These are phyloP conservation scores for Hydractinia echinata DNA, from an alignment of 30 jellyfish, hydroid and myxozoan species.

Conservation along the genomic window DNA sequence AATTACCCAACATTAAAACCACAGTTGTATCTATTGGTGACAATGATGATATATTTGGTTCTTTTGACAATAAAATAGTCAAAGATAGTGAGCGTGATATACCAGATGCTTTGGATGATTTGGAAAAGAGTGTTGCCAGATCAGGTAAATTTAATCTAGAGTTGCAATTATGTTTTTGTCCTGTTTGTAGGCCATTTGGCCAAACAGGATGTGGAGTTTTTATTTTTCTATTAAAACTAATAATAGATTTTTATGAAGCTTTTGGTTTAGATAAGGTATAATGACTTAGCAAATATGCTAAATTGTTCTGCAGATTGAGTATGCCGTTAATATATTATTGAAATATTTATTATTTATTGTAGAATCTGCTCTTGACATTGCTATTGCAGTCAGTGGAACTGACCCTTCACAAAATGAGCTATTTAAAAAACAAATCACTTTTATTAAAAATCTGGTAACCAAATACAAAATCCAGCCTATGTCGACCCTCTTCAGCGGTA, in stretches of 20 bases:
- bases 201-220: no score
- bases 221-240: no score
- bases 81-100: not conserved
- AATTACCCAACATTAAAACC: conserved; percentile 4
- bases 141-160: no score
- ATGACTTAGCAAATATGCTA: no score
- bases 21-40: conserved; percentile 20
- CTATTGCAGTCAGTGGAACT: conserved; percentile 8
- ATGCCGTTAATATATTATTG: no score
- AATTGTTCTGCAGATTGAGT: no score
- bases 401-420: not conserved
- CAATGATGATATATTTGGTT: not conserved
- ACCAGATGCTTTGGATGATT: no score
- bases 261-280: no score
- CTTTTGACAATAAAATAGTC: not conserved
- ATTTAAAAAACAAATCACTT: conserved; percentile 42
- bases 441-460: conserved; percentile 19
- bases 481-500: conserved; percentile 35
- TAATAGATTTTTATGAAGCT: no score
- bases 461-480: conserved; percentile 28
- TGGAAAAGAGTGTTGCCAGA: no score
- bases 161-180: no score
- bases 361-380: conserved; percentile 10
- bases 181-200: no score
- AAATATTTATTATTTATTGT: not conserved